These are phyloP conservation scores for Dasyprocta punctata DNA, from an alignment of 2,113 vertebrate species.

Conservation along the genomic window DNA sequence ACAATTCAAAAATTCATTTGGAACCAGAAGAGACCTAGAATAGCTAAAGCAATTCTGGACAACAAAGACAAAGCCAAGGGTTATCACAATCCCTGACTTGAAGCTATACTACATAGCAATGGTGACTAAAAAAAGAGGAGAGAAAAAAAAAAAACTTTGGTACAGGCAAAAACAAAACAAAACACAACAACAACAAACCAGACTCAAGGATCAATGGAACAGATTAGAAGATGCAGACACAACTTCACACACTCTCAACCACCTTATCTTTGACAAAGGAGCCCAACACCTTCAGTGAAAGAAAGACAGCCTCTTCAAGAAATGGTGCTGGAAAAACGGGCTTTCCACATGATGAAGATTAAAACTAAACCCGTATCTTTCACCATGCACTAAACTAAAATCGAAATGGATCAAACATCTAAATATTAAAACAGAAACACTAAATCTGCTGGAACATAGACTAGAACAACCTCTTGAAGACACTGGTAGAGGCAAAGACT, in stretches of 20 bases:
- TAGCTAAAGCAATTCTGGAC: too few species aligned
- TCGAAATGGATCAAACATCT: neutral
- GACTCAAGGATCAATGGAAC: neutral
- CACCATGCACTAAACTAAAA: neutral
- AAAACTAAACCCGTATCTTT: neutral
- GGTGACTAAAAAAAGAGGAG: neutral
- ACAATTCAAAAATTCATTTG: too few species aligned
- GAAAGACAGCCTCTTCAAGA: neutral
- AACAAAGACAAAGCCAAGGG: too few species aligned
- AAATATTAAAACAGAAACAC: neutral
- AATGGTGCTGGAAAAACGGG: neutral
- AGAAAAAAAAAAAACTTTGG: neutral
- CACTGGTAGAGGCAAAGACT: neutral
- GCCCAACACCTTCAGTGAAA: neutral
- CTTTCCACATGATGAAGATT: neutral
- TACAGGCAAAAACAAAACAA: neutral
- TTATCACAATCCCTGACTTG: neutral
- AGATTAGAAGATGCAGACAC: neutral
- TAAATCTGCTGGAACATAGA: neutral
- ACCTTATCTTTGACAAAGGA: neutral
- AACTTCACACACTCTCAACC: neutral
- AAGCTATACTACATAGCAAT: neutral
- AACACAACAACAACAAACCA: too few species aligned
- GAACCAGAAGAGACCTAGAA: too few species aligned
- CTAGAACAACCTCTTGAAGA: neutral